These are phyloP conservation scores for Hyperoplus lanceolatus DNA, from an alignment of 2,797 vertebrate genomes.

Conservation along the genomic window DNA sequence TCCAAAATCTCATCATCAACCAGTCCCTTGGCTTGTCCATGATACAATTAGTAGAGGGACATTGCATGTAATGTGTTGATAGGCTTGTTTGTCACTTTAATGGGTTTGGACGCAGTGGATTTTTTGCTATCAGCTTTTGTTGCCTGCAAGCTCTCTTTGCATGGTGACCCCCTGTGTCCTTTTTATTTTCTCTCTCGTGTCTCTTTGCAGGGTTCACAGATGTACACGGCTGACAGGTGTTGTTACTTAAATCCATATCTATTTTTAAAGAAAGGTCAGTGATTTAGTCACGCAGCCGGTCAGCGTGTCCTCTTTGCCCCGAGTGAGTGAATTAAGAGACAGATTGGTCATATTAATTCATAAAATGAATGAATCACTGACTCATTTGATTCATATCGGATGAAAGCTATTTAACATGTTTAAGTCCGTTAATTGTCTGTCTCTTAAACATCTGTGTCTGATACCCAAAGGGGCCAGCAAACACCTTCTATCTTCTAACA, in stretches of 20 bases:
- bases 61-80: constrained; percentile 70
- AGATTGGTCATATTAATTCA: constrained; percentile 22
- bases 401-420: constrained; percentile 67
- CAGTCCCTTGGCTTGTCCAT: constrained; percentile 54
- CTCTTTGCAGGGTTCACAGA: constrained; percentile 29
- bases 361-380: constrained; percentile 54
- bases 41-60: constrained; percentile 64
- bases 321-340: not conserved
- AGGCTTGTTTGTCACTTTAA: constrained; percentile 70
- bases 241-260: constrained; percentile 15
- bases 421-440: constrained; percentile 65
- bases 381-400: constrained; percentile 62
- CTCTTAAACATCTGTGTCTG: constrained; percentile 72
- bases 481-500: constrained; percentile 69
- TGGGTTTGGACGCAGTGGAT: constrained; percentile 52
- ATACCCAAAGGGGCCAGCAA: constrained; percentile 68
- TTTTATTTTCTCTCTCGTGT: constrained; percentile 15
- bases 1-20: constrained; percentile 66
- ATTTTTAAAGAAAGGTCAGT: constrained; percentile 16
- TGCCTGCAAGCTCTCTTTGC: constrained; percentile 14
- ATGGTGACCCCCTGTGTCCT: constrained; percentile 19
- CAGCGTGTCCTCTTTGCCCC: constrained; percentile 5
- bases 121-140: constrained; percentile 34
- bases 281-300: not conserved
- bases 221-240: not conserved